phyloP scores from a whole-genome alignment of 2,113 vertebrate genomes.

The Typhlomys cinereus region DNA sequence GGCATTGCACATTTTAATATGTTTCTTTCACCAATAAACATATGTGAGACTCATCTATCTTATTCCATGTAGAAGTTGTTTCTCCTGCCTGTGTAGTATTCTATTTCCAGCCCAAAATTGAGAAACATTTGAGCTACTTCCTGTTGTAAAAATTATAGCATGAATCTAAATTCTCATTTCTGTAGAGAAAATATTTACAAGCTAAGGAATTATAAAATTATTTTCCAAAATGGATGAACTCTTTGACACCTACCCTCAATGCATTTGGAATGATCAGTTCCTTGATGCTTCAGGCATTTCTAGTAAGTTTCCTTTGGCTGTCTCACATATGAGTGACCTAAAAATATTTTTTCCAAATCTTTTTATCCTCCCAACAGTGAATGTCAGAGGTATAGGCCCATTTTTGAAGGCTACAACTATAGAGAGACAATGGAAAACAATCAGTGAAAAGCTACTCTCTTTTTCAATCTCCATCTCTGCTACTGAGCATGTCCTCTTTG shows the following conservation, averaged over 20 bases:
- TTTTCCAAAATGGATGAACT: not conserved
- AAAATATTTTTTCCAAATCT: not conserved
- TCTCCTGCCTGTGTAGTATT: not conserved
- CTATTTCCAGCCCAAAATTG: not conserved
- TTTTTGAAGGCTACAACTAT: not conserved
- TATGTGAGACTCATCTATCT: not conserved
- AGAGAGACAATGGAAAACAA: not conserved
- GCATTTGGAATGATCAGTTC: not conserved
- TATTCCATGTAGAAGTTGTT: not conserved
- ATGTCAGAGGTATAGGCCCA: not conserved
- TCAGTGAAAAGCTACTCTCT: not conserved
- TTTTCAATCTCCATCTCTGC: not conserved
- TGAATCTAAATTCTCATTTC: not conserved
- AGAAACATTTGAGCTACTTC: not conserved
- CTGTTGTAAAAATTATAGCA: not conserved
- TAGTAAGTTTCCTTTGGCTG: not conserved
- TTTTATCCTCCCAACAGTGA: conserved; percentile 3
- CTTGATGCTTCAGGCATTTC: not conserved
- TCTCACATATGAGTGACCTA: not conserved
- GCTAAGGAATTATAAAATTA: not conserved
- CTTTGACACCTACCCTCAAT: not conserved
- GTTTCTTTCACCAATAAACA: not conserved
- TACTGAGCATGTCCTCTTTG: not conserved
- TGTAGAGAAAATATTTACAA: not conserved
- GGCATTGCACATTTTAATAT: not conserved